phyloP scores from a whole-genome alignment of 2,888 invertebrate genomes.

The Caprella mutica region DNA sequence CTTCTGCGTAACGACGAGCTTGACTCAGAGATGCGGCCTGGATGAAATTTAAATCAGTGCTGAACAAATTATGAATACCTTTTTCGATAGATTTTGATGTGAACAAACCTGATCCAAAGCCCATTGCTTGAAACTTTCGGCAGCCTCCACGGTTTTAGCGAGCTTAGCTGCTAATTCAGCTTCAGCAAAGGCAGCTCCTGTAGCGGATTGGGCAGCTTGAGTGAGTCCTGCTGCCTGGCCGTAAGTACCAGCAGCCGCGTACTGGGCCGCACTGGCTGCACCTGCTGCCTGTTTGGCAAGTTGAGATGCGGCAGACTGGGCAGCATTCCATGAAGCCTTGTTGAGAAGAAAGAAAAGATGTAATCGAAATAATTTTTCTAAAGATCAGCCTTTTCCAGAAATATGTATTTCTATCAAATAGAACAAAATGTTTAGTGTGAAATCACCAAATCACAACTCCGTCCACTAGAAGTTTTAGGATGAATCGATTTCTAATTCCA shows the following conservation, averaged over 20 bases:
- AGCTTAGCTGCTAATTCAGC: conserved; percentile 6
- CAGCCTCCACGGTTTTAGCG: conserved; percentile 10
- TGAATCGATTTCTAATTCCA: too few species aligned
- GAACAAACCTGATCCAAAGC: conserved; percentile 4
- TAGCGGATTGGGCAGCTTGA: conserved; percentile 8
- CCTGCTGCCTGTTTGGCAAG: conserved; percentile 4
- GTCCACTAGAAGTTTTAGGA: too few species aligned
- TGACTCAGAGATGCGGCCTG: conserved; percentile 6
- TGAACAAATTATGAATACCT: too few species aligned
- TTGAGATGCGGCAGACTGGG: conserved; percentile 6
- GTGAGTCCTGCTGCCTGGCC: background rate
- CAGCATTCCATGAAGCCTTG: conserved; percentile 10
- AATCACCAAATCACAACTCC: too few species aligned
- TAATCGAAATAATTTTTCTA: too few species aligned
- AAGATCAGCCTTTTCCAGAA: too few species aligned
- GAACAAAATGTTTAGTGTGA: too few species aligned
- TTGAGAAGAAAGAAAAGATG: background rate
- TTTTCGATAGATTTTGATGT: too few species aligned
- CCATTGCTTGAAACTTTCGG: conserved; percentile 10
- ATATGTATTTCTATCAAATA: too few species aligned
- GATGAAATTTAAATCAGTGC: too few species aligned
- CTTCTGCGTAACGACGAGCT: conserved; percentile 5
- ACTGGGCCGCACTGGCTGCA: conserved; percentile 1
- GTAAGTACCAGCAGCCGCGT: conserved; percentile 5
- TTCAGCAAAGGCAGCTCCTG: conserved; percentile 9